phyloP scores from a whole-genome alignment of 2,797 vertebrate species.

The Diglossa cyanea region DNA sequence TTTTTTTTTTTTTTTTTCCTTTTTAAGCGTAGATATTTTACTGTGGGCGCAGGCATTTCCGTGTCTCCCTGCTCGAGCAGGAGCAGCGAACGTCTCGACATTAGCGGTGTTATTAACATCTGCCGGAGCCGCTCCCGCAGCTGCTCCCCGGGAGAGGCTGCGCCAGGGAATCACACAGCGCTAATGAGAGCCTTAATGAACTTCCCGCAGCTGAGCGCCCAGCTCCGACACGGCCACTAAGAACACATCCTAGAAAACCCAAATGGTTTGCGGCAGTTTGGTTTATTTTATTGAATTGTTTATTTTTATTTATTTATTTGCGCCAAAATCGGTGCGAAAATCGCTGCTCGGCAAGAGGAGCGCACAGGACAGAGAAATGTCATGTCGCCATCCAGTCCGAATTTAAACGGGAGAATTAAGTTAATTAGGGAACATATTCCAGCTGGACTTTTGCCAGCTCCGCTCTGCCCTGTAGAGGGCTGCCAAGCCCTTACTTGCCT shows the following conservation, averaged over 20 bases:
- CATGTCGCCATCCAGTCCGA: neutral
- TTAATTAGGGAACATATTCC: slow-evolving; percentile 42
- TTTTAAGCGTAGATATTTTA: slow-evolving; percentile 8
- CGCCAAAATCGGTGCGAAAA: neutral
- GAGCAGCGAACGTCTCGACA: slow-evolving; percentile 55
- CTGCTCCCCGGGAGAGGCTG: slow-evolving; percentile 39
- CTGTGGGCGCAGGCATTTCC: slow-evolving; percentile 52
- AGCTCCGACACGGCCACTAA: slow-evolving; percentile 40
- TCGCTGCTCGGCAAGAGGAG: neutral
- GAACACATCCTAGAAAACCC: neutral
- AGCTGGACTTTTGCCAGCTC: slow-evolving; percentile 10
- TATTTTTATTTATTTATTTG: neutral
- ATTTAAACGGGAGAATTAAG: neutral
- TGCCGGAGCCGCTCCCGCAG: slow-evolving; percentile 54
- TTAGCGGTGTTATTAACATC: slow-evolving; percentile 63
- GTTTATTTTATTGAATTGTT: neutral
- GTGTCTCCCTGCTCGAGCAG: slow-evolving; percentile 42
- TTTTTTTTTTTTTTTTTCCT: accelerated
- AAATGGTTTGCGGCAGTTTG: neutral
- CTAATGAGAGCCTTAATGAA: slow-evolving; percentile 75
- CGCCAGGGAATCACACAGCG: slow-evolving; percentile 58
- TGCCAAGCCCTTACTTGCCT: slow-evolving; percentile 6
- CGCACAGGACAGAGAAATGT: neutral
- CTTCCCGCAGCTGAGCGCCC: slow-evolving; percentile 38
- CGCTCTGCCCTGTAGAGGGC: neutral